Conservation (phyloP, 2,113 vertebrate species). For the Fregata magnificens region DNA sequence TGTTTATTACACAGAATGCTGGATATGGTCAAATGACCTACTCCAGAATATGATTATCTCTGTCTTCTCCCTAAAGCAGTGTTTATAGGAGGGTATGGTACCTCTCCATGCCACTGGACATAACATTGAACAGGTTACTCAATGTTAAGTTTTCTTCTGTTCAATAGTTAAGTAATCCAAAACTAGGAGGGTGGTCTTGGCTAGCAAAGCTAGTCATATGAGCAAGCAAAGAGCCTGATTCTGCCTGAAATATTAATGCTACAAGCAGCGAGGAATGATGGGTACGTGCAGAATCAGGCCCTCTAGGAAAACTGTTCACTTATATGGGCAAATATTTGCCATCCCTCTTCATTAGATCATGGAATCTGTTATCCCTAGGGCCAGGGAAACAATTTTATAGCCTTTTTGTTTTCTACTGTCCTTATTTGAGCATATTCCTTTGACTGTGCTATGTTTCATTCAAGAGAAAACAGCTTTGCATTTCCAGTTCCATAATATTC, state of each 20-base stretch:
- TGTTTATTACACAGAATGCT: constrained; percentile 79
- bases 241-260: background rate
- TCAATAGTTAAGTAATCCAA: background rate
- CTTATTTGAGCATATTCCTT: constrained; percentile 49
- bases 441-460: background rate
- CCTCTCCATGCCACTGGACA: constrained; percentile 54
- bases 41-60: constrained; percentile 77
- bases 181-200: background rate
- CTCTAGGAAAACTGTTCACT: background rate
- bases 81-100: constrained; percentile 74
- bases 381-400: background rate
- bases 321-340: constrained; percentile 32
- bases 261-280: background rate
- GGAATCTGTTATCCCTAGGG: background rate
- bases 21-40: constrained; percentile 79
- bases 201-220: background rate
- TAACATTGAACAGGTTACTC: constrained; percentile 69
- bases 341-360: background rate
- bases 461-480: background rate
- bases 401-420: constrained; percentile 14
- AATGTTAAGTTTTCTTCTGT: background rate
- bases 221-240: background rate
- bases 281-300: background rate
- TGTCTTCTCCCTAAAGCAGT: constrained; percentile 68
- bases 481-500: background rate